Conservation (phyloP, 2,888 invertebrate species). For the Prosapia bicincta region DNA sequence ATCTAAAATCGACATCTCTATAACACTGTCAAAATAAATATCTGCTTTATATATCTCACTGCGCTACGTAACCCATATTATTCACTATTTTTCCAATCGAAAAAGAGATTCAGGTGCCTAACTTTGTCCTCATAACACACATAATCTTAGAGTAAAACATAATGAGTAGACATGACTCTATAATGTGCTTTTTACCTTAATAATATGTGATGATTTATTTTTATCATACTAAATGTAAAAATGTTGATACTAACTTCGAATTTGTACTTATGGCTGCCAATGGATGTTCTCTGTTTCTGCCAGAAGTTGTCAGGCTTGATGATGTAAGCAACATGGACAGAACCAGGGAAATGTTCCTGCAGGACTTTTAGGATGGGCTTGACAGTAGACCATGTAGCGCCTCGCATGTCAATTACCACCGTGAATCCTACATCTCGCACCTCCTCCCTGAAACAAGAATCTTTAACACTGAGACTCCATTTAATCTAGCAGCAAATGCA, state of each 20-base stretch:
- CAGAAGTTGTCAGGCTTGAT: conserved; percentile 99
- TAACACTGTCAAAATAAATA: no score
- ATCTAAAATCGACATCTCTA: no score
- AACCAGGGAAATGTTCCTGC: conserved; percentile 90
- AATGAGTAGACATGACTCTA: no score
- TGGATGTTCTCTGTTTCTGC: conserved; percentile 97
- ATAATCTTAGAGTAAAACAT: no score
- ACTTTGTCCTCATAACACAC: no score
- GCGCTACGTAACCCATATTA: no score
- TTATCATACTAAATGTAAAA: not conserved
- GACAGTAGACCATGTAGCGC: conserved; percentile 92
- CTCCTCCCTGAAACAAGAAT: conserved; percentile 77
- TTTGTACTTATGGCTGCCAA: conserved; percentile 97
- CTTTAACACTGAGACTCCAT: no score
- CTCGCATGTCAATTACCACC: conserved; percentile 96
- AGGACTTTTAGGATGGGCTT: conserved; percentile 96
- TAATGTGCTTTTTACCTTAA: no score
- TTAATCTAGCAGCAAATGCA: no score
- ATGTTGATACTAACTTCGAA: conserved; percentile 73
- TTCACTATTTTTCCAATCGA: no score
- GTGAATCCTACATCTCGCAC: conserved; percentile 87
- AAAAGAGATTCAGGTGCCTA: no score
- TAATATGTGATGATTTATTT: not conserved
- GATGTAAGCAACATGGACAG: conserved; percentile 91
- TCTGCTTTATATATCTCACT: no score